Conservation (phyloP, 2,113 vertebrate species). For the Poeciliopsis occidentalis region DNA sequence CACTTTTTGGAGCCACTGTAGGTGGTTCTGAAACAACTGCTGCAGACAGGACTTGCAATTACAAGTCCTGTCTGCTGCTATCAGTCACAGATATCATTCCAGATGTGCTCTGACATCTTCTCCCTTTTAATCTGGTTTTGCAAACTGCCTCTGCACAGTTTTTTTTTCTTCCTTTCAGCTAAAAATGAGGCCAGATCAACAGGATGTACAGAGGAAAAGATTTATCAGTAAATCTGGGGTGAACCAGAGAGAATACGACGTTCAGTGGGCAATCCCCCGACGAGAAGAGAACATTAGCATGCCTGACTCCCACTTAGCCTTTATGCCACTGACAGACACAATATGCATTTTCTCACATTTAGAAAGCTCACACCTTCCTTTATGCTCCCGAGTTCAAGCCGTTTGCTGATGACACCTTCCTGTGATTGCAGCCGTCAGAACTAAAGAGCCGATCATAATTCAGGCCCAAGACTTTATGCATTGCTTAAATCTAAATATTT, state of each 20-base stretch:
- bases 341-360: neutral
- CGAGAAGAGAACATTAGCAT: conserved; percentile 28
- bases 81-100: neutral
- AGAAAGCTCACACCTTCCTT: neutral
- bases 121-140: neutral
- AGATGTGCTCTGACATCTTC: neutral
- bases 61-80: neutral
- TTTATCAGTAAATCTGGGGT: conserved; percentile 33
- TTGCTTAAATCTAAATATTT: neutral
- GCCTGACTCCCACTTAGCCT: conserved; percentile 8
- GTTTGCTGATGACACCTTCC: neutral
- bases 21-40: neutral
- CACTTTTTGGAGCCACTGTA: too few species aligned
- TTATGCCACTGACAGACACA: neutral
- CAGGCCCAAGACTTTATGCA: neutral
- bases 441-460: neutral
- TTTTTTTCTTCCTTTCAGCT: neutral
- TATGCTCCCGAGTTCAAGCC: neutral
- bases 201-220: conserved; percentile 21
- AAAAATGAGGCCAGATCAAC: conserved; percentile 36
- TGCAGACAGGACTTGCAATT: neutral
- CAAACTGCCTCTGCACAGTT: neutral
- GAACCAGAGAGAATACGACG: conserved; percentile 42
- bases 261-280: conserved; percentile 50
- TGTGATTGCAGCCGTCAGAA: too few species aligned